Evolutionary conservation across 1,140 invertebrate species (phyloP).

Genomic region (Drosophila leontia): DNA sequence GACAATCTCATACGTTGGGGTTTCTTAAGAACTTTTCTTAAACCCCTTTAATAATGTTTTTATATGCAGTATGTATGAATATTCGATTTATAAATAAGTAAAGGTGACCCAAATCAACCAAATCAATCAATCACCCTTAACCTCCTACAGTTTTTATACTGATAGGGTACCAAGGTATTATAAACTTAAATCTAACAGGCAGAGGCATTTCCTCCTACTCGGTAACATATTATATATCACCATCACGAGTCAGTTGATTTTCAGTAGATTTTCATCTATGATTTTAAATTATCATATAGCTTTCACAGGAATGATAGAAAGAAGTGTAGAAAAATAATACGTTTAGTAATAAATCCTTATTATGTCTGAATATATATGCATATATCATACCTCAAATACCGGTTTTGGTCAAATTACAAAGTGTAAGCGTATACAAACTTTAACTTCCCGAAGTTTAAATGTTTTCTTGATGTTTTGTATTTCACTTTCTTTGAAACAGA

Average conservation of each 20-base stretch:
- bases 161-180: too few relatives aligned
- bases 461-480: not conserved
- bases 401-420: not conserved
- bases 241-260: not conserved
- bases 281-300: not conserved
- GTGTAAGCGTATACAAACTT: not conserved
- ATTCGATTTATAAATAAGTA: too few relatives aligned
- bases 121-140: too few relatives aligned
- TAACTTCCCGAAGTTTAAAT: not conserved
- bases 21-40: not conserved
- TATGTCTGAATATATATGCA: not conserved
- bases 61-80: too few relatives aligned
- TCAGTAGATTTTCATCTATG: not conserved
- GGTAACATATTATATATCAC: too few relatives aligned
- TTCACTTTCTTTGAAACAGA: not conserved
- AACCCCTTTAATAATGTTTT: too few relatives aligned
- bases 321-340: not conserved
- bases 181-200: too few relatives aligned
- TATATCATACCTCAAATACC: not conserved
- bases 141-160: too few relatives aligned
- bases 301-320: not conserved
- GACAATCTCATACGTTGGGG: not conserved
- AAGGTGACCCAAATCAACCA: too few relatives aligned
- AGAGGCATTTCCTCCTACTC: too few relatives aligned
- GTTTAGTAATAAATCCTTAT: too few relatives aligned